Base-by-base conservation (phyloP, 2,888 invertebrate species). In the Uropetala carovei region DNA sequence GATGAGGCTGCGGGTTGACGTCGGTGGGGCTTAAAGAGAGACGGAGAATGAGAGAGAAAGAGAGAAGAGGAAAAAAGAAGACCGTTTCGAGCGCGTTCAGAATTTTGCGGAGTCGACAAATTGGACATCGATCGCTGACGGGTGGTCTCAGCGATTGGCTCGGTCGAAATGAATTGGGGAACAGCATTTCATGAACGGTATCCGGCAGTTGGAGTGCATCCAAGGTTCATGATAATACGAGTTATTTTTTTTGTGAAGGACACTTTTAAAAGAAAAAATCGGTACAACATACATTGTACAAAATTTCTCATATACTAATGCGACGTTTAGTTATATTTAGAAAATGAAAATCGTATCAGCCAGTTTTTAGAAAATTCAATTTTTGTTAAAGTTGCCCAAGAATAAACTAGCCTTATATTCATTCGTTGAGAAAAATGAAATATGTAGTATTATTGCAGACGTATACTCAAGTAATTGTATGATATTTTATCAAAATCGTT, bases 91-190 rank as follows among this genome's bases (percentile, higher is more conserved):
- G n/a, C 27, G 16, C 64, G 1, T 60, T 18, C 30, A 60, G 64
- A 43, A 58, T 60, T 22, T 58, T n/a, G 89, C 64, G 58, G 43
- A 89, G 89, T 64, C 68, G 89, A 68, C 89, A 89, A 58, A 43
- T 68, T 13, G 86, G n/a, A 43, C 68, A 89, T 89, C 64, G 89
- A 89, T 89, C 64, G 89, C 59, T 22, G 5, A 27, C 64, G 43
- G 27, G 64, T 18, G 9, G 60, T 59, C 30, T 11, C 64, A 10
- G 43, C 64, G 64, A 89, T 89, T 43, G 89, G 89, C 64, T 56
- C 64, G 22, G 43, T 43, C 43, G 89, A 64, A 18, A 27, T 43
- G 89, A 68, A 89, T 89, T 16, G 64, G 64, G 64, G 89, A 43
- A 89, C 16, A n/a, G 43, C n/a, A 89, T 68, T 68, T 43, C n/a